Percentiles rank a stretch among this genome's conserved stretches.
phyloP scores from a whole-genome alignment of 2,113 vertebrate genomes.

The Mus musculus region DNA sequence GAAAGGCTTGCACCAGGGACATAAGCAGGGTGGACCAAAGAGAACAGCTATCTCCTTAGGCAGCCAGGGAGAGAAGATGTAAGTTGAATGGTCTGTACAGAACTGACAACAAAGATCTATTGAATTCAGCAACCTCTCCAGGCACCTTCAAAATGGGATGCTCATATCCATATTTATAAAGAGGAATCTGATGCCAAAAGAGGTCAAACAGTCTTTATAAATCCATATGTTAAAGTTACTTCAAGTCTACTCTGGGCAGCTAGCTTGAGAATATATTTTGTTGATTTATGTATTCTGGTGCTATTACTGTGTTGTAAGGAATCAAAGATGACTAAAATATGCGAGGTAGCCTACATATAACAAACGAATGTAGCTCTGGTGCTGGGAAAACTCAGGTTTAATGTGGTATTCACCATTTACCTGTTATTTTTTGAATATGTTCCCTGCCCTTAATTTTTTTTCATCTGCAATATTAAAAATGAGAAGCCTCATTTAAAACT shows the following conservation, averaged over 20 bases:
- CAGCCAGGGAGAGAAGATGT: background rate
- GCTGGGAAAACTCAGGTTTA: background rate
- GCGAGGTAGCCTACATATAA: background rate
- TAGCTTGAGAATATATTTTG: constrained; percentile 49
- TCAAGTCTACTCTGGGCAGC: constrained; percentile 3
- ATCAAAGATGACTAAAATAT: constrained; percentile 35
- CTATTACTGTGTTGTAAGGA: background rate
- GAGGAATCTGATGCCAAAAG: constrained; percentile 22
- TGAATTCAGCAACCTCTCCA: background rate
- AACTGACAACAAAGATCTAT: background rate
- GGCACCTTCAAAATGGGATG: background rate
- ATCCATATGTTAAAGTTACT: constrained; percentile 52
- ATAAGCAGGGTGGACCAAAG: background rate
- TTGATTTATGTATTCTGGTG: background rate
- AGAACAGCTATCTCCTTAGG: background rate
- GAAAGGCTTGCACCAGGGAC: background rate
- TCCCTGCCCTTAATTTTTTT: constrained; percentile 13
- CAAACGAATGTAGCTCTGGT: background rate
- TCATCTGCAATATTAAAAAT: constrained; percentile 5
- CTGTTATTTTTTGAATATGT: background rate
- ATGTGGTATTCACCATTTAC: background rate
- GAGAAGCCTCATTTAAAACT: background rate
- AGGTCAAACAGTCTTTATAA: constrained; percentile 51
- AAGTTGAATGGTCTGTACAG: background rate
- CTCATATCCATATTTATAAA: constrained; percentile 32